Base-by-base conservation (phyloP, 2,888 invertebrate species). In the Melipona beecheii region DNA sequence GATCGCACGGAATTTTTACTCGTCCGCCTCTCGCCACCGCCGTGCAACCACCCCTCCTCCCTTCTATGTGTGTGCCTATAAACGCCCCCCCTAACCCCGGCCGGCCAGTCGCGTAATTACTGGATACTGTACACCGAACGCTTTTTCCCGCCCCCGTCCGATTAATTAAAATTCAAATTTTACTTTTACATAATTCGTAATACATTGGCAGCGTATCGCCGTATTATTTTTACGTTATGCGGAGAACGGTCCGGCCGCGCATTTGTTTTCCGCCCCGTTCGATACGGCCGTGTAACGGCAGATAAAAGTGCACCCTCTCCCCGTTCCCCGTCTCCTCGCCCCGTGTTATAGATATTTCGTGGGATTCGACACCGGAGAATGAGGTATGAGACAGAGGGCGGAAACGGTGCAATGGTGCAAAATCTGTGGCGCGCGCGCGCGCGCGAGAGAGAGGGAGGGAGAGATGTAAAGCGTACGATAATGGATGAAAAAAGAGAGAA, bases 121-220 rank as follows among this genome's bases (percentile, higher is more conserved):
- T 70, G 84, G 75, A 70, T 78, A 72, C 81, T 68, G 75, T 69
- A 65, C 78, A 73, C 68, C 64, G 75, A 80, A 75, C 82, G 75
- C 66, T 83, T 75, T 71, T 68, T 36, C 76, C 70, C 74, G 36
- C 27, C 6, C 50, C 81, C 56, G 21, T 52, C 75, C 84, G 78
- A 76, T 85, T 85, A 85, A 85, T 85, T 84, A 84, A 84, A 85
- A 81, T 85, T 85, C 77, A 76, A 84, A 78, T 78, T 85, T 62
- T 73, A 85, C 76, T 85, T 85, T 81, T 84, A 84, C 85, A 81
- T 85, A 81, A 84, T 83, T 79, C 79, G 84, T 79, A 79, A 78
- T 79, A 83, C 70, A 84, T 76, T 75, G 79, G 76, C 78, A 21
- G 52, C 52, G 72, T 83, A 84, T 83, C 66, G 75, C 62, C 78